Base-by-base conservation (phyloP, 2,888 invertebrate genomes). In the Sepioteuthis lessoniana region DNA sequence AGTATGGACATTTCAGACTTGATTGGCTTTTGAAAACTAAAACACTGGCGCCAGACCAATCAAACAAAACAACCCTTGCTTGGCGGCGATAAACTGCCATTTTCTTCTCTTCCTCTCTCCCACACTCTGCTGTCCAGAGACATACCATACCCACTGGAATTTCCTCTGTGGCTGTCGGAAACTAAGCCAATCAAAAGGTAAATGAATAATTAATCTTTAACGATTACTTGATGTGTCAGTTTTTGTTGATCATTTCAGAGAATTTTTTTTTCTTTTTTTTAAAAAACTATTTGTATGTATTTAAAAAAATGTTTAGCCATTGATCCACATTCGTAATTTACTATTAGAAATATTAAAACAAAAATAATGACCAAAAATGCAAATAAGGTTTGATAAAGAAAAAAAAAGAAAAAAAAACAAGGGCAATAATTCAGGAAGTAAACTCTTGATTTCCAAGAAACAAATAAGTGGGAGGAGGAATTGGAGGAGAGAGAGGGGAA, bases 11-110 rank as follows among this genome's bases (percentile, higher is more conserved):
- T 76, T 76, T 76, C 35, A 76, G 76, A 76, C 76, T 76, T 76
- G 76, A 76, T 76, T 76, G 76, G n/a, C 76, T 76, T 76, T 76
- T 76, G 76, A 76, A 76, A 76, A 76, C n/a, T 76, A 76, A 76
- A 76, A n/a, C 76, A 76, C 19, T 76, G 76, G 76, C 76, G 76
- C 76, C 76, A 76, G 76, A 76, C 76, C 35, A n/a, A n/a, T 76
- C 35, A n/a, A 55, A 76, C 76, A 76, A 76, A 76, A 76, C 76
- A 16, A 76, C 10, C 19, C 31, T 76, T 35, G 16, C 76, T n/a
- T 76, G n/a, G n/a, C 35, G 76, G 76, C 4, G 19, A 76, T 76
- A 76, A 76, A 76, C 76, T 76, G 76, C 16, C 35, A 16, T n/a
- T 76, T 76, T n/a, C 16, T 76, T 13, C 31, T 8, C 1, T 76